These are phyloP conservation scores for Noctua janthe DNA, from an alignment of 2,888 invertebrate species.

Conservation along the genomic window DNA sequence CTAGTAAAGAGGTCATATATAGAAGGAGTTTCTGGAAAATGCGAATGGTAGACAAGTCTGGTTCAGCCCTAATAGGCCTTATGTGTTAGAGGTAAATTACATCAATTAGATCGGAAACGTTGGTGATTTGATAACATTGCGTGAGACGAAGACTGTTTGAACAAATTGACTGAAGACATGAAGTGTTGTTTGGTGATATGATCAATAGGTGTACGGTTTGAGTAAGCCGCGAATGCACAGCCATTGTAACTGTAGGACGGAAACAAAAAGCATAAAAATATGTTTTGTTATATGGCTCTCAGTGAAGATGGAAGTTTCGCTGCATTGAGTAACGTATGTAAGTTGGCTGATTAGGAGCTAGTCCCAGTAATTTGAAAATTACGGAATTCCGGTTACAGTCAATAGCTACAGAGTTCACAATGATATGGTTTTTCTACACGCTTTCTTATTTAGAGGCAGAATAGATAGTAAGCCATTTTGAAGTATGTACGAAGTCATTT, in stretches of 20 bases:
- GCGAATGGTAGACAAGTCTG: not conserved
- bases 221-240: not conserved
- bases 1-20: not conserved
- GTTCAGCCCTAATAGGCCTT: constrained; percentile 1
- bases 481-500: constrained; percentile 42
- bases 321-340: constrained; percentile 2
- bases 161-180: constrained; percentile 31
- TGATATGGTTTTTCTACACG: not conserved
- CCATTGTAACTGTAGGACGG: not conserved
- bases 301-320: not conserved
- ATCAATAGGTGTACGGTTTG: constrained; percentile 13
- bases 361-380: not conserved
- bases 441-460: constrained; percentile 5
- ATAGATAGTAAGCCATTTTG: constrained; percentile 37
- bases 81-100: constrained; percentile 21
- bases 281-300: not conserved
- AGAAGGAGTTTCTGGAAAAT: not conserved
- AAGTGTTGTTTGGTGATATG: constrained; percentile 26
- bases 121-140: constrained; percentile 19
- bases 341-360: constrained; percentile 3
- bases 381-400: not conserved
- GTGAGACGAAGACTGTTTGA: constrained; percentile 55
- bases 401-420: not conserved
- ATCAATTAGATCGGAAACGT: constrained; percentile 19
- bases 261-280: not conserved